Base-by-base conservation (phyloP, 2,888 invertebrate genomes). In the Lepidocyrtinus sp. region DNA sequence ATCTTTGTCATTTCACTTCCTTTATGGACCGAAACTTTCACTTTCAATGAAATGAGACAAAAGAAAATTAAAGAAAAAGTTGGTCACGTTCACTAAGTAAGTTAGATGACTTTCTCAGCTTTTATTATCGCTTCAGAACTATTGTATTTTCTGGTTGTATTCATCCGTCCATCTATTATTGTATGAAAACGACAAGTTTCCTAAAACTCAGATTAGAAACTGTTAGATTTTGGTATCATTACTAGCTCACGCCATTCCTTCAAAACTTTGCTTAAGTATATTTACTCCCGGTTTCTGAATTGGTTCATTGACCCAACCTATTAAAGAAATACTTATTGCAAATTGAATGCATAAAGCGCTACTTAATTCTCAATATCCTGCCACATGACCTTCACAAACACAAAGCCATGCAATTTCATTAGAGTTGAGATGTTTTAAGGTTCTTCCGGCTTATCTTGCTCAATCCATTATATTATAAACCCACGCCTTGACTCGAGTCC, bases 301-400 rank as follows among this genome's bases (percentile, higher is more conserved):
- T 61, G 73, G 78, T 69, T 79, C 78, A 69, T 79, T 79, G 73
- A 50, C 73, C 73, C 25, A 55, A 65, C 68, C 45, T 63, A 12
- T 36, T 36, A 36, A 7, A 7, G 36, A 5, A 36, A 36, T 5
- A 36, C 5, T 36, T 12, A 36, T 36, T 36, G 36, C 36, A 36
- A 36, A 36, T 12, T 36, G 36, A 36, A 36, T 5, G 12, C 36
- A 36, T 36, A 5, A 7, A 36, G 36, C 12, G 12, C 12, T 12
- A 36, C 36, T 36, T 36, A 7, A 5, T 36, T 12, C 12, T 36
- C 12, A 36, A 36, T 36, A 36, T 36, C 12, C 5, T 36, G 5
- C 12, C 12, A 19, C 27, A 27, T 2, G 62, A 62, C 62, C 62
- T 62, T 62, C 15, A 26, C 2, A 46, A 21, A 26, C 64, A 22